Conservation (phyloP, 2,113 vertebrate species). For the Hydrolagus affinis region DNA sequence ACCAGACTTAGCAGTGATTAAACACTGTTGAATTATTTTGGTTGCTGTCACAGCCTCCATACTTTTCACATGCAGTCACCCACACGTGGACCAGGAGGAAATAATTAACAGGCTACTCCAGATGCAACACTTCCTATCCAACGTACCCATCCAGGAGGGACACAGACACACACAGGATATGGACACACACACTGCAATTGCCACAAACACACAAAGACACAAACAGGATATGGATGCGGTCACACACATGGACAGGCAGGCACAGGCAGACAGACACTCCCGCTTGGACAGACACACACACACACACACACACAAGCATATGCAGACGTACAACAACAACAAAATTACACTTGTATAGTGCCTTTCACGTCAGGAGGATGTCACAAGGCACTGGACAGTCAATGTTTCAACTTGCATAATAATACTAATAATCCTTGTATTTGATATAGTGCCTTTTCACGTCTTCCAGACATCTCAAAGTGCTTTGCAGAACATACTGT, state of each 20-base stretch:
- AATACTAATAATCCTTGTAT: no score
- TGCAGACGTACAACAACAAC: neutral
- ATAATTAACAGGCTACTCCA: constrained; percentile 19
- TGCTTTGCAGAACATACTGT: no score
- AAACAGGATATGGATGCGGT: neutral
- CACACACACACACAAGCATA: neutral
- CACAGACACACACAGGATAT: neutral
- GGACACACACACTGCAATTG: neutral
- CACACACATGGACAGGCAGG: neutral
- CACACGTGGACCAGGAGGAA: constrained; percentile 5
- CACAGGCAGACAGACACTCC: neutral
- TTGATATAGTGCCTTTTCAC: no score
- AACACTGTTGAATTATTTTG: constrained; percentile 12
- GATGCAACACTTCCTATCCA: constrained; percentile 4
- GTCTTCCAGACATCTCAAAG: no score
- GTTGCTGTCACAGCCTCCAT: neutral
- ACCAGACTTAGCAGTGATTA: constrained; percentile 8
- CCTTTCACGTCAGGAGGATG: no score
- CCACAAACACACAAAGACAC: neutral
- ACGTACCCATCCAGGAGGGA: constrained; percentile 6
- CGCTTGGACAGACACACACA: neutral
- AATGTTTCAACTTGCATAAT: no score
- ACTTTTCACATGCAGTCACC: constrained; percentile 11
- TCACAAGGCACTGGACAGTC: no score
- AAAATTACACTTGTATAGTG: no score